A percentile compares a stretch with the other conserved stretches of the same genome.
Evolutionary conservation across 2,113 vertebrate species (phyloP).

Genomic region (Colossoma macropomum): DNA sequence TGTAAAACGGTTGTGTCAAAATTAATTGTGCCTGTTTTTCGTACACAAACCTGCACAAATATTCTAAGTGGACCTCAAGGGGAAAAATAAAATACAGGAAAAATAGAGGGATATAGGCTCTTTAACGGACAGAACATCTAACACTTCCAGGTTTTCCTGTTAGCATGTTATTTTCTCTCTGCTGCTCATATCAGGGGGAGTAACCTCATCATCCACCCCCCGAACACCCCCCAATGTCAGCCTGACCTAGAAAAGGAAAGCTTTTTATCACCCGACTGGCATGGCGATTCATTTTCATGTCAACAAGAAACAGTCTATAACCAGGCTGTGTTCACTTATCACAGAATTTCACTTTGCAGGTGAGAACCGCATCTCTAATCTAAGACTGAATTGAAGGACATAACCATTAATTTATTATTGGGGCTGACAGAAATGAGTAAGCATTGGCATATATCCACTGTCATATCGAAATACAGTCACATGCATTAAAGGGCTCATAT

Average conservation of each 20-base stretch:
- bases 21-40: background rate
- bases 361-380: conserved; percentile 28
- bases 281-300: background rate
- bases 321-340: background rate
- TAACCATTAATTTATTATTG: background rate
- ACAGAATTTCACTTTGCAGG: background rate
- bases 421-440: too few relatives aligned
- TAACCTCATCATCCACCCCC: background rate
- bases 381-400: background rate
- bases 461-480: too few relatives aligned
- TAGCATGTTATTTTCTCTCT: background rate
- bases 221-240: background rate
- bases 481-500: too few relatives aligned
- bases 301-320: background rate
- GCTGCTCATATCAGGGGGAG: background rate
- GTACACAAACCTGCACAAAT: background rate
- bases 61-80: background rate
- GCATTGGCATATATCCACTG: too few relatives aligned
- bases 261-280: background rate
- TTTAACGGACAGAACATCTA: background rate
- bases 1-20: background rate
- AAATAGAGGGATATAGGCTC: too few relatives aligned
- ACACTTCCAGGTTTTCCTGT: background rate
- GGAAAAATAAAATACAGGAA: too few relatives aligned
- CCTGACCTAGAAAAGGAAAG: background rate